Evolutionary conservation across 37 sponge, comb jelly and placozoan species (phyloP), one percentile per base, ranked within the genome.

Genomic region (Ianthella basta): DNA sequence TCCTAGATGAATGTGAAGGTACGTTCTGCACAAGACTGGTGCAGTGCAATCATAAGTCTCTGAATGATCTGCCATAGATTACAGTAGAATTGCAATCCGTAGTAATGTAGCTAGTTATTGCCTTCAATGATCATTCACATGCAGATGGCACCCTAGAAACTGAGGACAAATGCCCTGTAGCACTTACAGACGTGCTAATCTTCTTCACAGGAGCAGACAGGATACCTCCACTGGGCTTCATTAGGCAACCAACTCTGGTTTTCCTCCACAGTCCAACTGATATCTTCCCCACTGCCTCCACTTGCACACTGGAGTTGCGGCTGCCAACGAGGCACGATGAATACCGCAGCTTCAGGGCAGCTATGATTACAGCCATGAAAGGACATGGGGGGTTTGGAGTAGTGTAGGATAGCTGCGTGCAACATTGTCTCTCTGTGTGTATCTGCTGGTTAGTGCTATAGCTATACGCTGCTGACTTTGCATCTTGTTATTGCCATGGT

Each of bases 1-100:
- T 50, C 54, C n/a, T 80, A 10, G 81, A 80, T 25, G 55, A 55
- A 53, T 80, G 81, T 54, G 81, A 80, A 80, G 81, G 81, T 80
- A 80, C 12, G 14, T n/a, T 80, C 21, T 54, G 53, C 13, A n/a
- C n/a, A n/a, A n/a, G n/a, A n/a, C n/a, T n/a, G n/a, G n/a, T n/a
- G n/a, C n/a, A n/a, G n/a, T n/a, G n/a, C n/a, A n/a, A n/a, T n/a
- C n/a, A n/a, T n/a, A n/a, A n/a, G n/a, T n/a, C n/a, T n/a, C n/a
- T n/a, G n/a, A n/a, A n/a, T n/a, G 60, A 16, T 57, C 60, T 57
- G 60, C 19, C 60, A 57, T 57, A 57, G 16, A 21, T 21, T 16
- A 19, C 60, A 57, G 19, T 57, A 57, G 16, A 57, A 19, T 16
- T 57, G 60, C 19, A 57, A 21, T 57, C 19, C 19, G 60, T 57